Percentiles rank a stretch among this genome's conserved stretches.
Evolutionary conservation across 2,113 vertebrate species (phyloP).

Genomic region (Sebastes schlegelii): DNA sequence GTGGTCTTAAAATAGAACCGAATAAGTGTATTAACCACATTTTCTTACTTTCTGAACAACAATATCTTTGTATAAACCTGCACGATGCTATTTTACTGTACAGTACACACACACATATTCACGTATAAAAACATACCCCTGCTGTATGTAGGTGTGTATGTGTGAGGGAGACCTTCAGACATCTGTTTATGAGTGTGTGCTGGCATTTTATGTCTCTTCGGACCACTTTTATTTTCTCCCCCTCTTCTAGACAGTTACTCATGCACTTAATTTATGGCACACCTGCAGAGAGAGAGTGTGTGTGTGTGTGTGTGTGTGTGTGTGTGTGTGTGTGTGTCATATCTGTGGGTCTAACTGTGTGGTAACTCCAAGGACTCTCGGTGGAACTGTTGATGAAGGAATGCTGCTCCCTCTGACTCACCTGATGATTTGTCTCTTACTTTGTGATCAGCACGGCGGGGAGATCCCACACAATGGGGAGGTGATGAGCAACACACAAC

Average conservation of each 20-base stretch:
- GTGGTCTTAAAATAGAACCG: conserved; percentile 6
- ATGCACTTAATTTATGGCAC: conserved; percentile 79
- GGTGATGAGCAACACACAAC: conserved; percentile 46
- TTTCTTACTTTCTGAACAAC: neutral
- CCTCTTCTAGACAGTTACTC: conserved; percentile 79
- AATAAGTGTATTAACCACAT: neutral
- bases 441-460: conserved; percentile 66
- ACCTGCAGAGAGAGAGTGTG: conserved; percentile 72
- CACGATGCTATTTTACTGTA: neutral
- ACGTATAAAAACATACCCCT: neutral
- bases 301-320: conserved; percentile 37
- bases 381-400: conserved; percentile 73
- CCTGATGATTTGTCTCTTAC: conserved; percentile 75
- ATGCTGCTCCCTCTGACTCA: conserved; percentile 80
- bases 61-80: neutral
- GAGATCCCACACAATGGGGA: conserved; percentile 64
- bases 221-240: conserved; percentile 14
- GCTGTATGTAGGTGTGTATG: conserved; percentile 17
- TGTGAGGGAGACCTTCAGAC: conserved; percentile 48
- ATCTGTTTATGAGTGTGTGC: conserved; percentile 68
- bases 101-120: neutral
- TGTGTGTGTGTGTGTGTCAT: conserved; percentile 20
- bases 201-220: conserved; percentile 59
- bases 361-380: conserved; percentile 59
- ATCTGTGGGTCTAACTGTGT: conserved; percentile 54